These are phyloP conservation scores for Eubasilissa splendida DNA, from an alignment of 2,888 invertebrate genomes.

Conservation along the genomic window DNA sequence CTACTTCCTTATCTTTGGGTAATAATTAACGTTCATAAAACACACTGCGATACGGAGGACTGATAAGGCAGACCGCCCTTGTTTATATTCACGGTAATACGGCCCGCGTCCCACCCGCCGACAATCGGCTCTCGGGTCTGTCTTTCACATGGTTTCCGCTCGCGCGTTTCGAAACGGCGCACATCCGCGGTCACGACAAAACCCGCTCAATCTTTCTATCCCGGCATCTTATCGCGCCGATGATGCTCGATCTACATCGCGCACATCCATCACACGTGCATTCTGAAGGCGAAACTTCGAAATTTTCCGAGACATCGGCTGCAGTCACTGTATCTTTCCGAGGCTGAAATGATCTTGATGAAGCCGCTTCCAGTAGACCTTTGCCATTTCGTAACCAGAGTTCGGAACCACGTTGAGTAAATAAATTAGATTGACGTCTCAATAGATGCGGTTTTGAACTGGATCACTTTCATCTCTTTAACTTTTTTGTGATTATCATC, in stretches of 20 bases:
- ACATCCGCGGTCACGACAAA: conserved; percentile 32
- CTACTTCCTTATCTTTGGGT: not conserved
- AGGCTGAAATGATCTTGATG: not conserved
- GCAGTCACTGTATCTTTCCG: not conserved
- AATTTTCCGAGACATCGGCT: not conserved
- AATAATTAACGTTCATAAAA: conserved; percentile 18
- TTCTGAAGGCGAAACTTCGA: not conserved
- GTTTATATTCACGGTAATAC: conserved; percentile 5
- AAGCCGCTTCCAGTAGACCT: not conserved
- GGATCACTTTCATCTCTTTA: conserved; percentile 14
- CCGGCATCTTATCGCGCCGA: conserved; percentile 15
- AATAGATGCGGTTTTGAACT: conserved; percentile 3
- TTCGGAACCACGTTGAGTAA: not conserved
- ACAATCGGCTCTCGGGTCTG: not conserved
- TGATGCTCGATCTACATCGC: not conserved
- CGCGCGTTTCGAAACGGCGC: conserved; percentile 17
- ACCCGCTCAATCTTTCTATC: conserved; percentile 13
- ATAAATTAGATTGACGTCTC: conserved; percentile 26
- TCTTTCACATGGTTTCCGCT: conserved; percentile 15
- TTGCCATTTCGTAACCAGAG: conserved; percentile 28
- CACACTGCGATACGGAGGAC: not conserved
- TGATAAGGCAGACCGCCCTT: conserved; percentile 14
- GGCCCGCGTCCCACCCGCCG: conserved; percentile 14
- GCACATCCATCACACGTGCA: conserved; percentile 6
- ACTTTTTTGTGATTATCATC: not conserved